A percentile compares a stretch with the other conserved stretches of the same genome.
Conservation (phyloP, 2,113 vertebrate species). For the Chamaetylas fuelleborni region DNA sequence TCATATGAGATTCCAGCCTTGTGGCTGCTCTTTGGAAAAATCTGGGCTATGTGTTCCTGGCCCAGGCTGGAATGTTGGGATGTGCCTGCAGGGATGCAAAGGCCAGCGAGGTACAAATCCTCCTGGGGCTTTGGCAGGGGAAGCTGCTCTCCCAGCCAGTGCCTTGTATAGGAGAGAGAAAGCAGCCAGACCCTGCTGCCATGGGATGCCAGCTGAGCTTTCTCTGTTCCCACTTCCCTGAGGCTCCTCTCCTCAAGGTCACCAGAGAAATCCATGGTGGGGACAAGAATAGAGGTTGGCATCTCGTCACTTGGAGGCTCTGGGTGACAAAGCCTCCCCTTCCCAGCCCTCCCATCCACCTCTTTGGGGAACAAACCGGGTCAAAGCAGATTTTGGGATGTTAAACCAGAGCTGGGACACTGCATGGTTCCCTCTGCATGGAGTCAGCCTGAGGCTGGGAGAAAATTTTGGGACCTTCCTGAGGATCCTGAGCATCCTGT, state of each 20-base stretch:
- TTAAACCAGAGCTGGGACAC: accelerated
- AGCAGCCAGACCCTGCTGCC: not conserved
- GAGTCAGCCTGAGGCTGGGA: not conserved
- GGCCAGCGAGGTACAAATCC: not conserved
- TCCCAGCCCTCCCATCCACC: not conserved
- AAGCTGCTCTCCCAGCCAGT: not conserved
- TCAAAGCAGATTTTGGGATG: not conserved
- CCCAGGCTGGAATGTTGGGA: accelerated
- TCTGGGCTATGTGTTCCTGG: accelerated
- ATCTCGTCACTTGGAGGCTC: not conserved
- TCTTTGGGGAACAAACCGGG: accelerated
- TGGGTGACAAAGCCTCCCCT: not conserved
- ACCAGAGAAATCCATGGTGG: accelerated
- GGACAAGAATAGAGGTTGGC: not conserved
- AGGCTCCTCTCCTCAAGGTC: slow-evolving; percentile 13
- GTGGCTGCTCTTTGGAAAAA: not conserved
- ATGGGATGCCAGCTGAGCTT: not conserved
- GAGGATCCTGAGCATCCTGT: accelerated
- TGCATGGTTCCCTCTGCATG: accelerated
- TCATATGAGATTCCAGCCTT: accelerated
- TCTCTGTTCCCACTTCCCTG: accelerated
- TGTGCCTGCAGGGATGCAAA: not conserved
- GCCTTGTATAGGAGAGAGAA: not conserved
- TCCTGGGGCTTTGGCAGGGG: not conserved
- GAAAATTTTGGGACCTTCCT: not conserved